These are phyloP conservation scores for Microtus richardsoni DNA, from an alignment of 2,113 vertebrate species.

Conservation along the genomic window DNA sequence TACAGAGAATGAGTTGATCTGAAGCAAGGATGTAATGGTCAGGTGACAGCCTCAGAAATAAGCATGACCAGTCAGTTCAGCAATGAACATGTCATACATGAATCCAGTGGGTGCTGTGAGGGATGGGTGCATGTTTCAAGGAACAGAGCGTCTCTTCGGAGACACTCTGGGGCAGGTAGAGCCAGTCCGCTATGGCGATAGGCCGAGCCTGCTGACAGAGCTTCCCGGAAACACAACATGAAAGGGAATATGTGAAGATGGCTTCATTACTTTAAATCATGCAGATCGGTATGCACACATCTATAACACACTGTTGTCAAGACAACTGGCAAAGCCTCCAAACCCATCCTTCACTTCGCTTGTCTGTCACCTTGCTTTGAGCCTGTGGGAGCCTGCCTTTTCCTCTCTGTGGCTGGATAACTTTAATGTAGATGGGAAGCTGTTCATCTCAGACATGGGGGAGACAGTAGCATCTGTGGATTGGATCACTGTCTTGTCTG, in stretches of 20 bases:
- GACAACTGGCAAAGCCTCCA: conserved; percentile 61
- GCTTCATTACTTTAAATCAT: conserved; percentile 59
- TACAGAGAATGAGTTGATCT: background rate
- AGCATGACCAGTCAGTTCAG: background rate
- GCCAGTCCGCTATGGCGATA: background rate
- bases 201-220: conserved; percentile 27
- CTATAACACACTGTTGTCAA: conserved; percentile 60
- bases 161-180: background rate
- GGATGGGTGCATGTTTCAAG: background rate
- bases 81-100: background rate
- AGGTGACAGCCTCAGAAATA: background rate
- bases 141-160: background rate
- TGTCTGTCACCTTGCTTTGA: conserved; percentile 14
- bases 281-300: conserved; percentile 43
- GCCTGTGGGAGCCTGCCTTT: conserved; percentile 21
- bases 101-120: background rate
- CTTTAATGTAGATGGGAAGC: conserved; percentile 32
- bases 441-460: background rate
- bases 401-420: conserved; percentile 12
- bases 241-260: conserved; percentile 44
- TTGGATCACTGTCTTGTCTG: background rate
- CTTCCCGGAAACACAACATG: conserved; percentile 15
- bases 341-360: conserved; percentile 28
- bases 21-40: background rate
- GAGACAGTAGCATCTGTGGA: background rate